A percentile compares a stretch with the other conserved stretches of the same genome.
These are phyloP conservation scores for Candidula unifasciata DNA, from an alignment of 2,888 invertebrate species.

Conservation along the genomic window DNA sequence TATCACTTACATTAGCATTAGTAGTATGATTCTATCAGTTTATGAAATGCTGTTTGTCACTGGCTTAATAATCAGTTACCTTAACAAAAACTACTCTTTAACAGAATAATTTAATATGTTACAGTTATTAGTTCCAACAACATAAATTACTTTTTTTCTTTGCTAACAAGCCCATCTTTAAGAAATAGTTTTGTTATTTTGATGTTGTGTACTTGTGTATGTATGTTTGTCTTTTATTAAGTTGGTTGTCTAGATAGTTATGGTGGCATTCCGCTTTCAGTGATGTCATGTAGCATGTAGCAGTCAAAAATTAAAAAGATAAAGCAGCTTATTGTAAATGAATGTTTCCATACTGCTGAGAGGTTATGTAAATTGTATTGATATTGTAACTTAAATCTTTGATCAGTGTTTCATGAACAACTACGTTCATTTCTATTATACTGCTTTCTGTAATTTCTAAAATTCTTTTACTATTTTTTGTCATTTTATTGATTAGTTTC, in stretches of 20 bases:
- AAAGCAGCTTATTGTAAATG: not conserved
- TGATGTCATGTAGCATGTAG: conserved; percentile 28
- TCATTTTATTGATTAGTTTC: not conserved
- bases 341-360: not conserved
- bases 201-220: conserved; percentile 17
- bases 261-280: conserved; percentile 43
- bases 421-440: not conserved
- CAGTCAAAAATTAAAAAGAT: not conserved
- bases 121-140: not conserved
- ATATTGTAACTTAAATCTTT: not conserved
- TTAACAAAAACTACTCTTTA: too few relatives aligned
- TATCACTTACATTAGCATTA: not conserved
- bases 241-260: conserved; percentile 29
- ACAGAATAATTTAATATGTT: too few relatives aligned
- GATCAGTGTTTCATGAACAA: not conserved
- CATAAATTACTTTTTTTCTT: not conserved
- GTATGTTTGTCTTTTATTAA: not conserved
- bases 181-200: not conserved
- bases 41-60: too few relatives aligned
- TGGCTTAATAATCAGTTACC: too few relatives aligned
- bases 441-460: not conserved
- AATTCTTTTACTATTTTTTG: not conserved
- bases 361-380: conserved; percentile 1
- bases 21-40: not conserved
- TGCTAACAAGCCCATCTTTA: not conserved